Conservation (phyloP, 2,113 vertebrate genomes). For the Mesocricetus auratus region DNA sequence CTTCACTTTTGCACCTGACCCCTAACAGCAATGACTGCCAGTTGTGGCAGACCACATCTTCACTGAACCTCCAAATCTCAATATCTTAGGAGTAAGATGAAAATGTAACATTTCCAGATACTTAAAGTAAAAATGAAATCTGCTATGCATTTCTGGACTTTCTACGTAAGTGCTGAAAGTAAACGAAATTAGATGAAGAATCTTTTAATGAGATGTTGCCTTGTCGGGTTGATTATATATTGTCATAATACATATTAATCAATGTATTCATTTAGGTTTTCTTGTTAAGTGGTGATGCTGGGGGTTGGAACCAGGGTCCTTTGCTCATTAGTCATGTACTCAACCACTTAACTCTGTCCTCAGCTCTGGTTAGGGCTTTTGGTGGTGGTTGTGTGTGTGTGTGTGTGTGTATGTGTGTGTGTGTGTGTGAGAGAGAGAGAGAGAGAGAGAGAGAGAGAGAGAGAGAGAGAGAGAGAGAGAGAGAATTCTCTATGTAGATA, state of each 20-base stretch:
- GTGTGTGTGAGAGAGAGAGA: too few relatives aligned
- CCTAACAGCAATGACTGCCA: background rate
- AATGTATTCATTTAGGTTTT: background rate
- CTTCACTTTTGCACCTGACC: constrained; percentile 20
- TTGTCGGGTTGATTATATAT: constrained; percentile 48
- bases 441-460: too few relatives aligned
- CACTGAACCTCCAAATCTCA: background rate
- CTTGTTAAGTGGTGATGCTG: background rate
- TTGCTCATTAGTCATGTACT: background rate
- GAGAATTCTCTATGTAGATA: background rate
- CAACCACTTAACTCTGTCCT: too few relatives aligned
- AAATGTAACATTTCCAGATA: constrained; percentile 41
- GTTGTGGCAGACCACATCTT: constrained; percentile 3
- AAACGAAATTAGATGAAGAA: constrained; percentile 60
- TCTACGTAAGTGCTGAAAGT: background rate
- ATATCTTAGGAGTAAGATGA: background rate
- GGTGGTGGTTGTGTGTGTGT: background rate
- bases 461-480: too few relatives aligned
- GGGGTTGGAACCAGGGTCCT: background rate
- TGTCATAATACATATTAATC: background rate
- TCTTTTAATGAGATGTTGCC: constrained; percentile 66
- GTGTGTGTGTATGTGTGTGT: background rate
- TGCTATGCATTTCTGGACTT: constrained; percentile 55
- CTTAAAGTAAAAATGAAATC: constrained; percentile 62
- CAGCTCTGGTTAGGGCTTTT: background rate